phyloP scores from a whole-genome alignment of 2,888 invertebrate genomes.

The Orchesella flavescens region DNA sequence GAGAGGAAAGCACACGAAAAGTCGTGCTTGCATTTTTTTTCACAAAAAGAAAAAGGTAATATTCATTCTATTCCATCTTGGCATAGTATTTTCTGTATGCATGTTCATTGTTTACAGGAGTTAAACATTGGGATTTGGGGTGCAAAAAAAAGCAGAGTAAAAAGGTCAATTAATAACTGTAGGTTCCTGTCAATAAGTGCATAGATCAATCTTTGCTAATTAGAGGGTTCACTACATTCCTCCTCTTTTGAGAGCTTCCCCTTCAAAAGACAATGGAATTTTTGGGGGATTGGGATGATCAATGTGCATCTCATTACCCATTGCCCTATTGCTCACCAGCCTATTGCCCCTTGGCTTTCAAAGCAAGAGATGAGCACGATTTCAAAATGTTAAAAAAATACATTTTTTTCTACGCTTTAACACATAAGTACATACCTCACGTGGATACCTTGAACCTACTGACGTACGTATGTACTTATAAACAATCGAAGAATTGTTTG shows the following conservation, averaged over 20 bases:
- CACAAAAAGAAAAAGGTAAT: background rate
- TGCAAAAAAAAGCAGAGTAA: constrained; percentile 1
- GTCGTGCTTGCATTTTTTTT: constrained; percentile 25
- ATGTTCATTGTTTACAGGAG: background rate
- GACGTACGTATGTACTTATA: too few species aligned
- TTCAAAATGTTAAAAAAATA: background rate
- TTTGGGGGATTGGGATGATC: background rate
- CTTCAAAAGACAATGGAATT: background rate
- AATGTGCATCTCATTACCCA: background rate
- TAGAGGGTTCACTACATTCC: background rate
- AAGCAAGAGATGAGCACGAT: background rate
- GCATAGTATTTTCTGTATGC: background rate
- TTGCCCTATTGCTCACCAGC: background rate
- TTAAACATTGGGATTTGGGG: background rate
- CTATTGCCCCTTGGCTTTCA: background rate
- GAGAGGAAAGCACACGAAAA: constrained; percentile 22
- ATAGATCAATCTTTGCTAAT: constrained; percentile 5
- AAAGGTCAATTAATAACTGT: constrained; percentile 7
- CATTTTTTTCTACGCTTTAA: too few species aligned
- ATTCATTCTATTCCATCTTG: background rate
- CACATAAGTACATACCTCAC: too few species aligned
- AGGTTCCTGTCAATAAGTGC: constrained; percentile 8
- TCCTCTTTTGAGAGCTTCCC: background rate
- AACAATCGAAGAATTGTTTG: background rate
- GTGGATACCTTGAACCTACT: too few species aligned